phyloP scores from a whole-genome alignment of 2,797 vertebrate species.

The Parauchenoglanis ngamensis region DNA sequence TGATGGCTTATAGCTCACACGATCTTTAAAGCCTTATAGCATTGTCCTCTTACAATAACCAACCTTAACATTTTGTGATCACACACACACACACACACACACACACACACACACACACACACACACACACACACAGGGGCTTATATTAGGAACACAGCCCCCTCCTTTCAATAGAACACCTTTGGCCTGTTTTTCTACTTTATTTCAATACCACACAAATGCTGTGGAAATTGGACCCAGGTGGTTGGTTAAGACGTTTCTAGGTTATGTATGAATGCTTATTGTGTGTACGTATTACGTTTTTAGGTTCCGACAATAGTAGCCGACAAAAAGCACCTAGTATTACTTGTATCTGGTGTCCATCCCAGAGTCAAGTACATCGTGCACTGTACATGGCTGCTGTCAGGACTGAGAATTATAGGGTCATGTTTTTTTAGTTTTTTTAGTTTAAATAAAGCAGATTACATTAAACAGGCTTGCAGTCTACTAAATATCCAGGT shows the following conservation, averaged over 20 bases:
- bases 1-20: neutral
- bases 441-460: neutral
- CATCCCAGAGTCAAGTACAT: constrained; percentile 7
- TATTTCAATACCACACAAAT: constrained; percentile 11
- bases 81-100: neutral
- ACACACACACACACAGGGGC: neutral
- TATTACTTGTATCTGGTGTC: constrained; percentile 15
- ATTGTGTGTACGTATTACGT: constrained; percentile 15
- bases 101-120: neutral
- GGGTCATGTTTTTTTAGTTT: neutral
- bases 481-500: neutral
- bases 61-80: neutral
- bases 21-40: constrained; percentile 4
- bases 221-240: constrained; percentile 15
- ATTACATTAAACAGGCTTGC: neutral
- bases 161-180: neutral
- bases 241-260: constrained; percentile 11
- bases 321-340: constrained; percentile 4
- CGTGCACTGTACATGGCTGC: neutral
- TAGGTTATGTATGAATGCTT: constrained; percentile 28
- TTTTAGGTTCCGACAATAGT: constrained; percentile 6
- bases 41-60: neutral
- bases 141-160: neutral
- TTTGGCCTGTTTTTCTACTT: constrained; percentile 15
- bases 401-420: neutral